Percentiles rank a stretch among this genome's conserved stretches.
Evolutionary conservation across 2,797 vertebrate species (phyloP).

Genomic region (Neomorphus geoffroyi): DNA sequence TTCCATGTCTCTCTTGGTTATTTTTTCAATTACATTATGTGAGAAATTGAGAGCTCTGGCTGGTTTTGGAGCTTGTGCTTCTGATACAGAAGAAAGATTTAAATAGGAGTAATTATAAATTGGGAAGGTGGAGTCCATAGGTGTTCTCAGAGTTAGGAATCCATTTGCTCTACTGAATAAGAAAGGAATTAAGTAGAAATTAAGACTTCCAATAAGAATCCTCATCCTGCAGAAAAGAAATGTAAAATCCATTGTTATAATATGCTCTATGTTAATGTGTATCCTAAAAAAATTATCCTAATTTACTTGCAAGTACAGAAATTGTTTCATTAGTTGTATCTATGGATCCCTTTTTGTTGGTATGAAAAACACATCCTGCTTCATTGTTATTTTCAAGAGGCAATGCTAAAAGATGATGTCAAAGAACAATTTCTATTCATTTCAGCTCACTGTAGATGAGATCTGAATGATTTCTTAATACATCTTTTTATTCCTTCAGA

Average conservation of each 20-base stretch:
- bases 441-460: neutral
- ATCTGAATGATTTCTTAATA: neutral
- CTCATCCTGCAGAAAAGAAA: constrained; percentile 42
- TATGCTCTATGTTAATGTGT: neutral
- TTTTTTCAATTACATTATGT: constrained; percentile 7
- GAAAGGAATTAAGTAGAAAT: constrained; percentile 7
- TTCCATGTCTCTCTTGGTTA: constrained; percentile 29
- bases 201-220: neutral
- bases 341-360: neutral
- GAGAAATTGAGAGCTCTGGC: constrained; percentile 46
- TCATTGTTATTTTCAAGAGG: neutral
- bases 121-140: neutral
- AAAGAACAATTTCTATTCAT: accelerated
- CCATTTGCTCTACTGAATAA: neutral
- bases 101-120: constrained; percentile 33
- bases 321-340: neutral
- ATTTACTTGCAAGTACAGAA: neutral
- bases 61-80: constrained; percentile 13
- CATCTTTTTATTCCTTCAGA: no score
- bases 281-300: neutral
- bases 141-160: neutral
- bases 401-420: neutral
- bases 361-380: neutral
- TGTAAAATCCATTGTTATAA: neutral
- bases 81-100: constrained; percentile 42